Evolutionary conservation across 2,888 invertebrate species (phyloP), one percentile per base, ranked within the genome.

Genomic region (Trissoscelio sp.): DNA sequence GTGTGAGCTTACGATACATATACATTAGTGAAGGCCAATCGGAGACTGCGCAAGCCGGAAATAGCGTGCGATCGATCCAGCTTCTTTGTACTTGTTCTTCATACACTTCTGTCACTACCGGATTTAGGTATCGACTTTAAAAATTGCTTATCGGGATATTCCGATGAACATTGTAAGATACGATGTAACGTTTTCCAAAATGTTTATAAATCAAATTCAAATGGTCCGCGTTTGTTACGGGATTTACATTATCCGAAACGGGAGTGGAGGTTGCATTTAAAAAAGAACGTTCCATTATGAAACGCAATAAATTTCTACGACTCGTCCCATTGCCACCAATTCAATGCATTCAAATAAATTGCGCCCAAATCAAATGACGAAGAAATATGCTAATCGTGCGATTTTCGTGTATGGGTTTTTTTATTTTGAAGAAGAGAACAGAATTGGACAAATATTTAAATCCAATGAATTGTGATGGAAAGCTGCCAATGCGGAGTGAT

Each of bases 11-110:
- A 57, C 67, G 57, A 81, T 74, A 78, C 69, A 69, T 64, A 77
- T 70, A 66, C 48, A 75, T 66, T 70, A 70, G 34, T 20, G 82
- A 64, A 67, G 74, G 78, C 79, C 79, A 82, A 83, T 80, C 74
- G 67, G 77, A 80, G 83, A 74, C 74, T 85, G 87, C 86, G 85
- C 85, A 85, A 84, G 84, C 84, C 85, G 85, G 86, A 85, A 85
- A 85, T 85, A 79, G 79, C 83, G 83, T 82, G 83, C 84, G 85
- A 87, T 86, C 86, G 87, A 87, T 86, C 77, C 84, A 85, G 83
- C 85, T 85, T 86, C 86, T 83, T 81, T 81, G 66, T 75, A 81
- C 79, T 79, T 79, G 81, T 83, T 83, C 75, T 83, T 77, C 66
- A 73, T 80, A 57, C 77, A 80, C 73, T 77, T 80, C 48, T 58